Evolutionary conservation across 2,797 vertebrate genomes (phyloP).

Genomic region (Aselliscus stoliczkanus): DNA sequence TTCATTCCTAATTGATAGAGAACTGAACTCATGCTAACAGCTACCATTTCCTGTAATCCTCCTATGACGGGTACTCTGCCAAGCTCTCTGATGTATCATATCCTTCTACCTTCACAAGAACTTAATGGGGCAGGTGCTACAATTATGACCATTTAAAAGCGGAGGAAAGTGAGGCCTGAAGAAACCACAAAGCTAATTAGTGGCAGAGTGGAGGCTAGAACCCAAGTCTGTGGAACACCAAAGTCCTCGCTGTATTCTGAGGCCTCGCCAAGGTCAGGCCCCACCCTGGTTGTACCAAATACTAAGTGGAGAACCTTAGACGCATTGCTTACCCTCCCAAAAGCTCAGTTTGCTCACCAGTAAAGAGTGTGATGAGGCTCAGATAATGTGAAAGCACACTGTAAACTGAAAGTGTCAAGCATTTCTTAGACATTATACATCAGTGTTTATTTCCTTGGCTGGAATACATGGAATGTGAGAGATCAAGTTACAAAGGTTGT

Average conservation of each 20-base stretch:
- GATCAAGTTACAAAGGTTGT: constrained; percentile 58
- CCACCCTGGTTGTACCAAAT: not conserved
- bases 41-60: not conserved
- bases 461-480: constrained; percentile 15
- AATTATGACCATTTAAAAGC: not conserved
- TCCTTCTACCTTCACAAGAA: not conserved
- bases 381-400: not conserved
- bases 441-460: constrained; percentile 14
- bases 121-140: not conserved
- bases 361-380: not conserved
- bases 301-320: not conserved
- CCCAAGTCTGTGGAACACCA: not conserved
- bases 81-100: not conserved
- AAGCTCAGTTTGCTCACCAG: not conserved
- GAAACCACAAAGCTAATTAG: not conserved
- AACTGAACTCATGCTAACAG: not conserved
- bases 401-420: not conserved
- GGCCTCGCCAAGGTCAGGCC: not conserved
- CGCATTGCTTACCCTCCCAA: not conserved
- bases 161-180: not conserved
- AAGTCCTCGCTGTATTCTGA: not conserved
- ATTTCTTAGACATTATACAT: not conserved
- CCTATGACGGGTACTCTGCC: not conserved
- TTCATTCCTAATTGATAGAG: not conserved
- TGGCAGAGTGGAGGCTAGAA: not conserved